Evolutionary conservation across 2,113 vertebrate species (phyloP), one percentile per base, ranked within the genome.

Genomic region (Stigmatopora nigra): DNA sequence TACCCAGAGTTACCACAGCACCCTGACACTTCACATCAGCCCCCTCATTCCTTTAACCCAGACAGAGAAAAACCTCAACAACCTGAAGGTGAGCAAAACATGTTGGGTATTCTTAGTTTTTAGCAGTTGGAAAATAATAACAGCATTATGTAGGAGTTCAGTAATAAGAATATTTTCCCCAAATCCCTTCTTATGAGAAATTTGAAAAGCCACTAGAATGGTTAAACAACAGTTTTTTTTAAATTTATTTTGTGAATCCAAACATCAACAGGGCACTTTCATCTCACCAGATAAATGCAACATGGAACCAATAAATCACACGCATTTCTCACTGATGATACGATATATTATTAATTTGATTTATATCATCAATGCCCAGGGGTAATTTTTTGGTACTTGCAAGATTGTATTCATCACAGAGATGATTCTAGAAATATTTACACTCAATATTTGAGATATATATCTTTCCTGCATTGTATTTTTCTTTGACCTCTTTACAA

Each of bases 351-450:
- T 74, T 72, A 77, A 81, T 72, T 31, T 3, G 25, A 31, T 31
- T 82, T 73, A 51, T 25, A 67, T 77, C 67, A 70, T 73, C 62
- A 79, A 75, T 63, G 52, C 66, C 62, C 51, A 12, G 70, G 69
- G 82, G 59, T 65, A 72, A 61, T 72, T 82, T 78, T 69, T 69
- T 78, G 82, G 73, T 35, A 6, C 31, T 45, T n/a, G 0, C 0
- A 48, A 55, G 63, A 64, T 65, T 78, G 70, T 77, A 68, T 86
- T 38, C 17, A 13, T 3, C 35, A 59, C 19, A 12, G 59, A 71
- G 64, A 78, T 61, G 41, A 57, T 65, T 76, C 46, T 70, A 60
- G 82, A 86, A 89, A 89, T 85, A 85, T 88, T 89, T 83, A 70
- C 62, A 51, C 65, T 82, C 73, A 84, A 85, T 81, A 86, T 84